Base-by-base conservation (phyloP, 2,797 vertebrate species). In the Dryobates pubescens region DNA sequence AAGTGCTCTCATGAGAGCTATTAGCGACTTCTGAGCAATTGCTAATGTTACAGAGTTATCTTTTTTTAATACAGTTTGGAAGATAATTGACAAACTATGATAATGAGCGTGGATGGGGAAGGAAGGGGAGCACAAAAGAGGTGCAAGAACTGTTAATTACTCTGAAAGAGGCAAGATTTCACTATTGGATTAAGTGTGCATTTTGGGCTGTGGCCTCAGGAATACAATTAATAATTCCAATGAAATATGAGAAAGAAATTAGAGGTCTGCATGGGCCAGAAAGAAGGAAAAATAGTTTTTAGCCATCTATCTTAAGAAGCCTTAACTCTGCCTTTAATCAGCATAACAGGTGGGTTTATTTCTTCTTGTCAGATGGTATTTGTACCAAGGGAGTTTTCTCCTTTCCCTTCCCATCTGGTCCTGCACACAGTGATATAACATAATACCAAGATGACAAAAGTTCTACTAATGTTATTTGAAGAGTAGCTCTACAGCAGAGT, bases 1-100 rank as follows among this genome's bases (percentile, higher is more conserved):
- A 97, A 98, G 97, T 94, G 95, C 95, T 97, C 97, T 97, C 97
- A 57, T 38, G 96, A 97, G 97, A 97, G 96, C 96, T 97, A 97
- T 98, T 98, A 98, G 92, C 96, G 96, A 93, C 95, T 97, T 97
- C 96, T 94, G 85, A 96, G 96, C 93, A 97, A 96, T 96, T 97
- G 92, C 93, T 97, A 97, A 96, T 94, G 95, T 95, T 95, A 94
- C 58, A 96, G 92, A 97, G 84, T 92, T 96, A 92, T 91, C 80
- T 94, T 94, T 97, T 94, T 93, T 96, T 88, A 89, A 92, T 84
- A 96, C 77, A 57, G 81, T 96, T 97, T 97, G 85, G 90, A 96
- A 96, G 88, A 94, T 97, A 97, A 97, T 96, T 97, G 97, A 96
- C 94, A 97, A 94, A 95, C 93, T 73, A 82, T 84, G 84, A 95